Conservation (phyloP, 1,140 invertebrate species). For the Magallana gigas region DNA sequence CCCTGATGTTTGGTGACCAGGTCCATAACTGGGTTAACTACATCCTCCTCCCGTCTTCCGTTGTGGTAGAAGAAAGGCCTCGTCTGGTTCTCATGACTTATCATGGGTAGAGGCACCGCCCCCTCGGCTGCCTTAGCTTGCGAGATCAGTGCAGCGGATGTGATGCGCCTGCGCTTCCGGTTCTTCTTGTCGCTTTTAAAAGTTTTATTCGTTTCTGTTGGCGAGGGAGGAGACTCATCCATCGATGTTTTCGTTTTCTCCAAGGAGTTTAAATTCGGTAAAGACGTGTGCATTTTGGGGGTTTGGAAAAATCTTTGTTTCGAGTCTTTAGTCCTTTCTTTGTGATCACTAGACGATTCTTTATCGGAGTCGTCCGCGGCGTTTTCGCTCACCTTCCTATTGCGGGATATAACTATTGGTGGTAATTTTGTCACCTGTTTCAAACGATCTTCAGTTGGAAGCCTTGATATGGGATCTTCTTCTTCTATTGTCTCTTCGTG, state of each 20-base stretch:
- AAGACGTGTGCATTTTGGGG: slow-evolving; percentile 33
- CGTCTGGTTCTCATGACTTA: slow-evolving; percentile 63
- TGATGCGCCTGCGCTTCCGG: slow-evolving; percentile 48
- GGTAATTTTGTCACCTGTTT: slow-evolving; percentile 17
- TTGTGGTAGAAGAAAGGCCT: slow-evolving; percentile 73
- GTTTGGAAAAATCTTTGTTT: slow-evolving; percentile 43
- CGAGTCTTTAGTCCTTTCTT: background rate
- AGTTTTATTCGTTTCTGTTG: slow-evolving; percentile 43
- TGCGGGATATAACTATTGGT: slow-evolving; percentile 16
- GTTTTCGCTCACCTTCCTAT: slow-evolving; percentile 20
- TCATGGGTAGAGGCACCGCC: slow-evolving; percentile 66
- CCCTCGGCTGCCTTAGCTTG: slow-evolving; percentile 66
- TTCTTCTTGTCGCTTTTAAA: slow-evolving; percentile 48
- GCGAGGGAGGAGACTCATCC: slow-evolving; percentile 8
- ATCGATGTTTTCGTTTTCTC: slow-evolving; percentile 54
- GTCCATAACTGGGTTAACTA: slow-evolving; percentile 65
- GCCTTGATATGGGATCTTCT: background rate
- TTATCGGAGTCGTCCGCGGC: slow-evolving; percentile 9
- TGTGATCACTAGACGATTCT: background rate
- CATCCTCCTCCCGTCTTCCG: slow-evolving; percentile 63
- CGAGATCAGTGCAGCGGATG: slow-evolving; percentile 61
- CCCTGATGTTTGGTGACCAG: slow-evolving; percentile 70
- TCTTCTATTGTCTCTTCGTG: background rate
- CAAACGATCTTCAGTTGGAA: background rate
- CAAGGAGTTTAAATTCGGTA: slow-evolving; percentile 46